Conservation (phyloP, 2,888 invertebrate species). For the Rhorus exstirpatorius region DNA sequence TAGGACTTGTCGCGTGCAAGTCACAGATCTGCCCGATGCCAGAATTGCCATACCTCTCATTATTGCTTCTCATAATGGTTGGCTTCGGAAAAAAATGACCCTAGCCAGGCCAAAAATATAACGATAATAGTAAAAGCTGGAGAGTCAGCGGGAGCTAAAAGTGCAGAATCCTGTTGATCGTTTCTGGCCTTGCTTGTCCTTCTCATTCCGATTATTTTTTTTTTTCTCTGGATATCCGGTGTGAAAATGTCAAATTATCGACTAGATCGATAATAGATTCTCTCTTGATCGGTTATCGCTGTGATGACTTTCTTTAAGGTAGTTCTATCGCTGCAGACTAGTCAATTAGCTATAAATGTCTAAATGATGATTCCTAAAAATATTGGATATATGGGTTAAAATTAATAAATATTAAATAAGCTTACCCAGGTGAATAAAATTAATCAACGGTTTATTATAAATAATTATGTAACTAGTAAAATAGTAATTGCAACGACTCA, state of each 20-base stretch:
- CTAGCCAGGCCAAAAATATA: conserved; percentile 30
- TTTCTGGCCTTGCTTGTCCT: neutral
- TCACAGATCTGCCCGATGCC: neutral
- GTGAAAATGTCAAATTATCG: neutral
- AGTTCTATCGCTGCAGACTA: too few species aligned
- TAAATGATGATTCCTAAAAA: too few species aligned
- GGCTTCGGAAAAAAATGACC: conserved; percentile 3
- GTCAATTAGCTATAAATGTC: too few species aligned
- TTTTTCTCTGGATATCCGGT: neutral
- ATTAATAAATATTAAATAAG: too few species aligned
- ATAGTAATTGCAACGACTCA: too few species aligned
- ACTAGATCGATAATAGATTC: neutral
- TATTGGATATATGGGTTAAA: too few species aligned
- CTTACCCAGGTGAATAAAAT: too few species aligned
- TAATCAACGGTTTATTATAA: too few species aligned
- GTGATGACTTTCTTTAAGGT: too few species aligned
- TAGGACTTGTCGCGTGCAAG: conserved; percentile 7
- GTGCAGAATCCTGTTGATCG: conserved; percentile 36
- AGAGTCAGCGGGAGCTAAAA: neutral
- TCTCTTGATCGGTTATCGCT: too few species aligned
- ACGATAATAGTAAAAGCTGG: conserved; percentile 44
- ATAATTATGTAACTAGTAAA: too few species aligned
- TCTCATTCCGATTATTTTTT: neutral
- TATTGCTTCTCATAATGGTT: conserved; percentile 31
- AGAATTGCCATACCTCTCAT: conserved; percentile 12